Evolutionary conservation across 2,113 vertebrate genomes (phyloP), one percentile per base, ranked within the genome.

Genomic region (Crocuta crocuta): DNA sequence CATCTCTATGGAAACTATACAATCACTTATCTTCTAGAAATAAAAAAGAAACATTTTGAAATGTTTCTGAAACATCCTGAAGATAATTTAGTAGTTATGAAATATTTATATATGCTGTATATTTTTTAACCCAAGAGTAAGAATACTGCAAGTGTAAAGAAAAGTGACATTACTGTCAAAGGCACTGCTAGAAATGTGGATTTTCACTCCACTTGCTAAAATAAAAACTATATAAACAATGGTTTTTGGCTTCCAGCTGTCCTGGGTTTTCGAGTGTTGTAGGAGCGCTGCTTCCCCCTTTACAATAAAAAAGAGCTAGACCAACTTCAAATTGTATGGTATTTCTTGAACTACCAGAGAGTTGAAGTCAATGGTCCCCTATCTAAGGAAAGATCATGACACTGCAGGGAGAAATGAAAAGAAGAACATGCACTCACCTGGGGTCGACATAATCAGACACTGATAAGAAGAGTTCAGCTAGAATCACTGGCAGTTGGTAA

Each of bases 21-120:
- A 89, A 83, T 74, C 15, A 95, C 43, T 91, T 84, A 53, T 68
- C 43, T 68, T 76, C 16, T 74, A 91, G 15, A 96, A 90, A 88
- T 50, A 83, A 76, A 82, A 68, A 9, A 76, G 19, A 95, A 93
- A 48, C 50, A 70, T 84, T 85, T 26, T 96, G 53, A 82, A 39
- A 94, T 66, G 48, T 90, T 93, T 93, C 24, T 91, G 23, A 95
- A 97, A 26, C 53, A 88, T 93, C 4, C 4, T 80, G 35, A 96
- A 95, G 70, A 95, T 87, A 95, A 94, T 86, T 89, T 86, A 31
- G 24, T 89, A 71, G 53, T 33, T 94, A 88, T 91, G 10, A 97
- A 95, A 88, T 81, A 97, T 90, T 89, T 87, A 61, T 45, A 80
- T 43, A 45, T 33, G 26, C 31, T 92, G 19, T 87, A 24, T 74